Base-by-base conservation (phyloP, 2,888 invertebrate species). In the Dasypolia templi region DNA sequence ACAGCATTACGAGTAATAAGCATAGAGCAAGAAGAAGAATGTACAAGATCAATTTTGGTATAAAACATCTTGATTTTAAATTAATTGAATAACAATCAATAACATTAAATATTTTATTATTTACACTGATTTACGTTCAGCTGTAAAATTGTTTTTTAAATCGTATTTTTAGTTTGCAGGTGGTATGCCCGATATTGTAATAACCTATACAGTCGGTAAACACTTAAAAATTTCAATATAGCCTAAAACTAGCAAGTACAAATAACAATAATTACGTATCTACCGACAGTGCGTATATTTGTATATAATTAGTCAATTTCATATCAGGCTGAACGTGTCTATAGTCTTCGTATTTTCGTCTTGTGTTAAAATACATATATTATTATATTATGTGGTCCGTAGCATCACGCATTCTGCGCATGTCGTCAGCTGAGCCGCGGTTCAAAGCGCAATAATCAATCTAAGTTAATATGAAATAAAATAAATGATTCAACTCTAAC, bases 311-410 rank as follows among this genome's bases (percentile, higher is more conserved):
- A 64, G 66, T 71, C 29, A 69, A 74, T 56, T 63, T 77, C 46
- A 64, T 55, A 63, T 56, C 59, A 82, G 72, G 72, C 77, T 72
- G 85, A 85, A 82, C 77, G 46, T 39, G 62, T 62, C 49, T 32
- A 64, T 71, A 77, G 72, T 61, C 61, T 82, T 73, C 58, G 22
- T 78, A 70, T 76, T 65, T 68, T 70, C 69, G 75, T 72, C 49
- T 51, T 84, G 81, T 72, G 76, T 75, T 75, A 76, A 83, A 59
- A 73, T 78, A 87, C n/a, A n/a, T 69, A 73, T 66, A 59, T 62
- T 59, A 67, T 74, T 65, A 72, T 75, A 69, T 72, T 74, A 78
- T 78, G 67, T 86, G 85, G 86, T 86, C 87, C 87, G 56, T 75
- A 79, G 65, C 73, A 82, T 82, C 69, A 81, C 80, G 58, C 72